These are phyloP conservation scores for Orestias chungarensis DNA, from an alignment of 2,797 vertebrate genomes.

Conservation along the genomic window DNA sequence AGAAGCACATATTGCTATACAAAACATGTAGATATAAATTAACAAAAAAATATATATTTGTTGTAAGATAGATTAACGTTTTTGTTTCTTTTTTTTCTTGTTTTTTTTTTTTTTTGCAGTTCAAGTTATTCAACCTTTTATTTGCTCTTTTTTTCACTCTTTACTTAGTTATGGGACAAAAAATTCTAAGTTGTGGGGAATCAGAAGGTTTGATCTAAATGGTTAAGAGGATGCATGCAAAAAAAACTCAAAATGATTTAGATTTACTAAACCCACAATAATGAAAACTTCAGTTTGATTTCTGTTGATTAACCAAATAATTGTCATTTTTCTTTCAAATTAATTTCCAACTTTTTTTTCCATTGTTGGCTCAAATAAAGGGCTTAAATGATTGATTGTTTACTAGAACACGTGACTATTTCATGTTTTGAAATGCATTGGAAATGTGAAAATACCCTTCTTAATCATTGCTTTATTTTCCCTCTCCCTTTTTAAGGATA, in stretches of 20 bases:
- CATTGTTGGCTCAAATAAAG: background rate
- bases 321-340: background rate
- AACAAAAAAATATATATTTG: too few relatives aligned
- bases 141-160: too few relatives aligned
- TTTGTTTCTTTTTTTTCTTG: too few relatives aligned
- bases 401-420: background rate
- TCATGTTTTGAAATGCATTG: background rate
- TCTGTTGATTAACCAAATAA: background rate
- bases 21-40: too few relatives aligned
- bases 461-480: conserved; percentile 17
- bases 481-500: conserved; percentile 11
- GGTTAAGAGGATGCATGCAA: background rate
- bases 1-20: too few relatives aligned
- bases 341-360: background rate
- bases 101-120: background rate
- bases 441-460: background rate
- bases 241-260: background rate
- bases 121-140: background rate
- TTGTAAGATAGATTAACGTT: too few relatives aligned
- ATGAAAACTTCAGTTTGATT: background rate
- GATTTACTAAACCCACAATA: background rate
- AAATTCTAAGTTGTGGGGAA: background rate
- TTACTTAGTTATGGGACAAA: background rate
- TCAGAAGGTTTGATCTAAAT: too few relatives aligned
- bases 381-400: background rate